Evolutionary conservation across 2,797 vertebrate genomes (phyloP).

Genomic region (Chelmon rostratus): DNA sequence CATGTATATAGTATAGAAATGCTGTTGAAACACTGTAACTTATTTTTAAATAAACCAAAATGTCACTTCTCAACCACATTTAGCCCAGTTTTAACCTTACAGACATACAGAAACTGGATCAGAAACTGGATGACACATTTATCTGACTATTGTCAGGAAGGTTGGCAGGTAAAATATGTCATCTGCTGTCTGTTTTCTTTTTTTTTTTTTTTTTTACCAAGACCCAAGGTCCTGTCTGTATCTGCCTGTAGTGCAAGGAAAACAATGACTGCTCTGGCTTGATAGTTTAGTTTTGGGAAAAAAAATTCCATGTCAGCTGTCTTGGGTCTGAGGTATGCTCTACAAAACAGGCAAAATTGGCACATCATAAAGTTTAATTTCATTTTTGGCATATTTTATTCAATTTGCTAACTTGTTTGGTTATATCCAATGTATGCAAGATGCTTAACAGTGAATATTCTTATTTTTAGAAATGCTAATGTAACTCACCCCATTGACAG

Average conservation of each 20-base stretch:
- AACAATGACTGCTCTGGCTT: conserved; percentile 4
- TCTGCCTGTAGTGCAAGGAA: conserved; percentile 5
- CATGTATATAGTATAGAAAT: conserved; percentile 4
- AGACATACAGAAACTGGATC: neutral
- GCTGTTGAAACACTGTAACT: neutral
- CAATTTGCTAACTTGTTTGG: neutral
- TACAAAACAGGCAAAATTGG: neutral
- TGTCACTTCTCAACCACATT: neutral
- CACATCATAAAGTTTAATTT: neutral
- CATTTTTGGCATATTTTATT: neutral
- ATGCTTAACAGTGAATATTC: neutral
- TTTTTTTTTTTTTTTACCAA: no score
- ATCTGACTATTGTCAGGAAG: conserved; percentile 37
- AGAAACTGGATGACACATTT: conserved; percentile 13
- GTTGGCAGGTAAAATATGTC: conserved; percentile 25
- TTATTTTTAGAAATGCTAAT: conserved; percentile 15
- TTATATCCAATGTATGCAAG: neutral
- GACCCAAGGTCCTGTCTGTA: conserved; percentile 25
- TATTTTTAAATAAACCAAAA: no score
- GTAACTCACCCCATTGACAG: conserved; percentile 96
- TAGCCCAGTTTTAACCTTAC: neutral
- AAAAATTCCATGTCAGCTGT: neutral
- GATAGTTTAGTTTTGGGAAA: conserved; percentile 7
- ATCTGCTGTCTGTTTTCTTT: conserved; percentile 20
- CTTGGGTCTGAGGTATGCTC: neutral